phyloP scores from a whole-genome alignment of 2,113 vertebrate species.

The Pluvianellus socialis region DNA sequence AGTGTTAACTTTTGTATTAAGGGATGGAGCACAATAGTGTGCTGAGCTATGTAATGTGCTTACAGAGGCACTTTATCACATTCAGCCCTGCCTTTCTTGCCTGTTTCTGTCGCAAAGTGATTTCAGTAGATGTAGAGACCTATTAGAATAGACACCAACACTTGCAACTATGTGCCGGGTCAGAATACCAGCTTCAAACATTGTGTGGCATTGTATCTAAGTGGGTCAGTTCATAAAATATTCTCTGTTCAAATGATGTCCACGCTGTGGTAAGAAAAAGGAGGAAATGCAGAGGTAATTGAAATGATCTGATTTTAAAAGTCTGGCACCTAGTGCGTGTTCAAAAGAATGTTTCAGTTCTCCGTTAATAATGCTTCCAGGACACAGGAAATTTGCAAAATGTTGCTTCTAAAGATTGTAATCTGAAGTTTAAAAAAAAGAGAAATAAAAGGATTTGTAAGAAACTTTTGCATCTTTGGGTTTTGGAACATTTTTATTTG shows the following conservation, averaged over 20 bases:
- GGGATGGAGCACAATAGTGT: background rate
- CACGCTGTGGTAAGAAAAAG: background rate
- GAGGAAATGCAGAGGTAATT: background rate
- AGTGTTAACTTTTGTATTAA: background rate
- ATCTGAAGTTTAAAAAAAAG: background rate
- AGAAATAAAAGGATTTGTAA: background rate
- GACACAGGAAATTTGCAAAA: conserved; percentile 3
- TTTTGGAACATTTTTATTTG: background rate
- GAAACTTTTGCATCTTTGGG: background rate
- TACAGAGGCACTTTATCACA: background rate
- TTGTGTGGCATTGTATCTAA: conserved; percentile 3
- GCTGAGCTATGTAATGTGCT: background rate
- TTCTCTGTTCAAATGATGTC: background rate
- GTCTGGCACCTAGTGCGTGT: background rate
- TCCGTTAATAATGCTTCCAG: background rate
- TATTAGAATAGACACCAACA: conserved; percentile 1
- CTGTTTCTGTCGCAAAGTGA: background rate
- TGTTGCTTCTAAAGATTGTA: background rate
- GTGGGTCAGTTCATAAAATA: conserved; percentile 46
- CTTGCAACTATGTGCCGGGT: background rate
- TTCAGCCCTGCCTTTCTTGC: background rate
- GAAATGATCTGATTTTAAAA: conserved; percentile 11
- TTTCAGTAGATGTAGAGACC: background rate
- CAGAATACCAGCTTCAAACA: background rate
- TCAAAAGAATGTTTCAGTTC: background rate